A percentile compares a stretch with the other conserved stretches of the same genome.
Conservation (phyloP, 2,888 invertebrate genomes). For the Seira sanloemensis region DNA sequence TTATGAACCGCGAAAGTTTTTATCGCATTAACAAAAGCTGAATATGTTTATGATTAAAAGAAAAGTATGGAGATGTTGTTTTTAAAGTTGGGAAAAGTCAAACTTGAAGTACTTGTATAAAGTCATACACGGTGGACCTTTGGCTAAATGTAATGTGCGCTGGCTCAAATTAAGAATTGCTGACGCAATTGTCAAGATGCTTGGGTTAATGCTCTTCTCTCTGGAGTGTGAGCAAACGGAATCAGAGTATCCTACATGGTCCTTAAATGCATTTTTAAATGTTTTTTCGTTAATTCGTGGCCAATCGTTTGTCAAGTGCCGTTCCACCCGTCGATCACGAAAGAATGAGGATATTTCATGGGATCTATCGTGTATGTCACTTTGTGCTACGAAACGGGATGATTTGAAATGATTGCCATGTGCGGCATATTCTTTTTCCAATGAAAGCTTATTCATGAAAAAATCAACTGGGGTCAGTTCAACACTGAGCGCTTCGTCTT, state of each 20-base stretch:
- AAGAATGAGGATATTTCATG: slow-evolving; percentile 55
- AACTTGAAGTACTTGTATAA: slow-evolving; percentile 32
- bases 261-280: slow-evolving; percentile 62
- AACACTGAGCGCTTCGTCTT: slow-evolving; percentile 66
- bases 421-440: slow-evolving; percentile 51
- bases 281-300: slow-evolving; percentile 59
- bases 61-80: no score
- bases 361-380: slow-evolving; percentile 53
- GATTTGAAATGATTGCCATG: slow-evolving; percentile 69
- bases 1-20: no score
- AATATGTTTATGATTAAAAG: no score
- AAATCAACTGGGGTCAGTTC: slow-evolving; percentile 54
- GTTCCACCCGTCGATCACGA: slow-evolving; percentile 62
- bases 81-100: slow-evolving; percentile 35
- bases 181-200: slow-evolving; percentile 59
- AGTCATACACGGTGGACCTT: slow-evolving; percentile 64
- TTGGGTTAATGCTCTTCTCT: slow-evolving; percentile 32
- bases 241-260: slow-evolving; percentile 65
- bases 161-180: slow-evolving; percentile 62
- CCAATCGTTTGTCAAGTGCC: slow-evolving; percentile 32
- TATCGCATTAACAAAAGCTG: no score
- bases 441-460: slow-evolving; percentile 54
- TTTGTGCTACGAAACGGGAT: slow-evolving; percentile 27
- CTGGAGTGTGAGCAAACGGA: slow-evolving; percentile 62
- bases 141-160: slow-evolving; percentile 49